Percentiles rank a stretch among this genome's conserved stretches.
phyloP scores from a whole-genome alignment of 2,888 invertebrate species.

The Troides oblongomaculatus region DNA sequence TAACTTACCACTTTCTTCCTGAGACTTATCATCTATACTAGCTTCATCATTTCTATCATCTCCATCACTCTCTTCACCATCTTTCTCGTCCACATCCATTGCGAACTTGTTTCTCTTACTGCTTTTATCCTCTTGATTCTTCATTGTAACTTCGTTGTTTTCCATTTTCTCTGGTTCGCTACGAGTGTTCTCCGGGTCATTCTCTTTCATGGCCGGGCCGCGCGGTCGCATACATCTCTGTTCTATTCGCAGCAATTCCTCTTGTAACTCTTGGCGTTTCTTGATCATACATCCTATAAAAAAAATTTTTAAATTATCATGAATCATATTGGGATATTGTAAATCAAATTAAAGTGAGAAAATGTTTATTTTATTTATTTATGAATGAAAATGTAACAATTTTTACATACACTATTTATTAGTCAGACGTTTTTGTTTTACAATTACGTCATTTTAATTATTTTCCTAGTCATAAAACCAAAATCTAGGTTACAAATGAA shows the following conservation, averaged over 20 bases:
- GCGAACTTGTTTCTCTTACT: conserved; percentile 67
- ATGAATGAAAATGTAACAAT: no score
- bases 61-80: conserved; percentile 68
- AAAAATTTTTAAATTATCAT: not conserved
- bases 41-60: conserved; percentile 56
- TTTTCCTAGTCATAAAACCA: no score
- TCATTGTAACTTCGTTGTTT: conserved; percentile 22
- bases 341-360: not conserved
- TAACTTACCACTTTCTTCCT: conserved; percentile 30
- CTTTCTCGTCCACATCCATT: conserved; percentile 59
- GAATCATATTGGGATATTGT: not conserved
- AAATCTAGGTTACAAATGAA: no score
- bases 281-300: conserved; percentile 81
- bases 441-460: no score
- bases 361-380: not conserved
- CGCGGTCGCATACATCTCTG: conserved; percentile 64
- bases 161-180: conserved; percentile 31
- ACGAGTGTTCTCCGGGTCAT: conserved; percentile 45
- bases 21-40: conserved; percentile 20
- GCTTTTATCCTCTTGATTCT: conserved; percentile 40
- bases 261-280: conserved; percentile 82
- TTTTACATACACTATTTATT: no score
- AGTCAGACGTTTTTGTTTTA: no score
- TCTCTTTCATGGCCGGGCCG: conserved; percentile 58
- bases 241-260: conserved; percentile 83